These are phyloP conservation scores for Dendrocincla fuliginosa DNA, from an alignment of 2,797 vertebrate species.

Conservation along the genomic window DNA sequence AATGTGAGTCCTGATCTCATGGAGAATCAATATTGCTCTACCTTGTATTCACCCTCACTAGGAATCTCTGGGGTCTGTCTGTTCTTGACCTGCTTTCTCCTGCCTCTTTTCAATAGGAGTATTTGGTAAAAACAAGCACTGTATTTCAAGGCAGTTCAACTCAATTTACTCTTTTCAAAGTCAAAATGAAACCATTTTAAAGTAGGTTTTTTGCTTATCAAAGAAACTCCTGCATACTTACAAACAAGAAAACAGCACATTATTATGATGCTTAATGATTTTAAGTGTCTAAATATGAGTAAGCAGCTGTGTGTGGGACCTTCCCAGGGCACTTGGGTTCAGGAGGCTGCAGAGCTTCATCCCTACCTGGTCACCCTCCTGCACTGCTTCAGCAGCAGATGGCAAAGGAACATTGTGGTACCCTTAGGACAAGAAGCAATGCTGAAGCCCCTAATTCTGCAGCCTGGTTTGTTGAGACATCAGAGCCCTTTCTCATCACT, in stretches of 20 bases:
- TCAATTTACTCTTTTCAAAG: background rate
- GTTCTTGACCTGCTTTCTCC: background rate
- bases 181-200: background rate
- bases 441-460: background rate
- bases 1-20: background rate
- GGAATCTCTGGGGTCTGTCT: background rate
- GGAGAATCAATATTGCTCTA: background rate
- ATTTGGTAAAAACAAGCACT: background rate
- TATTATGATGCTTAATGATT: background rate
- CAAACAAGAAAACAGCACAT: background rate
- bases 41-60: background rate
- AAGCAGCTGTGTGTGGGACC: background rate
- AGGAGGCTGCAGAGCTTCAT: background rate
- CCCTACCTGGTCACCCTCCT: accelerated
- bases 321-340: background rate
- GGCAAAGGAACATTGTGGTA: background rate
- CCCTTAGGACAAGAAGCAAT: background rate
- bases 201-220: background rate
- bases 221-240: background rate
- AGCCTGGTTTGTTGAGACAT: background rate
- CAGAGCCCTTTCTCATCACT: background rate
- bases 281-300: background rate
- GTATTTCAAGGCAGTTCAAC: background rate
- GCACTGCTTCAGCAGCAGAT: background rate
- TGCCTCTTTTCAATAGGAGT: background rate